phyloP scores from a whole-genome alignment of 2,797 vertebrate species.

The Sphenodon punctatus region DNA sequence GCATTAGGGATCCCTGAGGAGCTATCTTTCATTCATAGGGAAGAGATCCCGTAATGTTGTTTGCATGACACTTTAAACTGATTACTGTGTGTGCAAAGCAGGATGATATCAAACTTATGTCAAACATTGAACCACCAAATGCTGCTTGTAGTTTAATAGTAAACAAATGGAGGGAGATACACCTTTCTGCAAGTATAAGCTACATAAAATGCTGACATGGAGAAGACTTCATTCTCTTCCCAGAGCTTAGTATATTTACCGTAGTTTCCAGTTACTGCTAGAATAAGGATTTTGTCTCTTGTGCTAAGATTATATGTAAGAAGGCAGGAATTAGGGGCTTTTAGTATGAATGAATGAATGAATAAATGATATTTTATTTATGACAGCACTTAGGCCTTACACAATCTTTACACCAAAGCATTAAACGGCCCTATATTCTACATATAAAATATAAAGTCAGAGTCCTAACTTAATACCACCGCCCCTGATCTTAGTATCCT shows the following conservation, averaged over 20 bases:
- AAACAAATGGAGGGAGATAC: not conserved
- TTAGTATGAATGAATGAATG: no score
- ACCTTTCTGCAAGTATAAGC: not conserved
- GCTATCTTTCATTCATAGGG: not conserved
- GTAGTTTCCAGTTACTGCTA: not conserved
- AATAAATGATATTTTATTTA: no score
- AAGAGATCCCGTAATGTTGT: not conserved
- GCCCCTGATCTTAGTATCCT: no score
- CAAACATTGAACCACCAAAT: not conserved
- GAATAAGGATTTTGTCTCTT: not conserved
- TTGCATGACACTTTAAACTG: not conserved
- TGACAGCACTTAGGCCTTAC: no score
- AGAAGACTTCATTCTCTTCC: not conserved
- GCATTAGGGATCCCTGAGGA: not conserved
- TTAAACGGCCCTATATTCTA: no score
- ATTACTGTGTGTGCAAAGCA: not conserved
- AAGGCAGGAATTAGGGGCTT: no score
- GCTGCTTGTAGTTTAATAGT: conserved; percentile 7
- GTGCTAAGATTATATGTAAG: no score
- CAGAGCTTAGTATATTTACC: not conserved
- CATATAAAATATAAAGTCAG: no score
- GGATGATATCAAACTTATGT: not conserved
- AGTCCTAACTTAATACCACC: no score
- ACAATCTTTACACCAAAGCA: no score
- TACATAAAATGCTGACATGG: not conserved